These are phyloP conservation scores for Papilio demoleus DNA, from an alignment of 2,888 invertebrate species.

Conservation along the genomic window DNA sequence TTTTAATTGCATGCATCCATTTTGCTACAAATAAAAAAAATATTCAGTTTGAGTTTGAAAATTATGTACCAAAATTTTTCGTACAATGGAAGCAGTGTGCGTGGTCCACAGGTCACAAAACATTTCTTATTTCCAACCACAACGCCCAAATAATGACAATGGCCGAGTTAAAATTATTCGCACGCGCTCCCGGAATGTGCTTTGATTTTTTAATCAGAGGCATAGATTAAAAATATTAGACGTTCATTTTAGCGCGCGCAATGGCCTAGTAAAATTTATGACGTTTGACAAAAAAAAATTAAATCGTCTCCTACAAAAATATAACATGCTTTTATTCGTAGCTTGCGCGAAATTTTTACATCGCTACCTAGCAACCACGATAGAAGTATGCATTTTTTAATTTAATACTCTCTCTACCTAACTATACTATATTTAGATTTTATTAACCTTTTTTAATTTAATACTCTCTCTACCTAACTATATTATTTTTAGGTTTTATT, in stretches of 20 bases:
- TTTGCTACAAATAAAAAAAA: too few relatives aligned
- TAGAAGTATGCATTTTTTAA: too few relatives aligned
- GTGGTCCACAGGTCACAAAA: slow-evolving; percentile 29
- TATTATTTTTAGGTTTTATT: too few relatives aligned
- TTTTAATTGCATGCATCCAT: too few relatives aligned
- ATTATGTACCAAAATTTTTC: not conserved
- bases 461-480: too few relatives aligned
- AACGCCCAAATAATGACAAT: slow-evolving; percentile 36
- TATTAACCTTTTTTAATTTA: too few relatives aligned
- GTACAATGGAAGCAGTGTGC: slow-evolving; percentile 22
- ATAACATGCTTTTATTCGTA: slow-evolving; percentile 1
- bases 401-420: too few relatives aligned
- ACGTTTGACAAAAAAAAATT: slow-evolving; percentile 14
- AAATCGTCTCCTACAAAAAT: not conserved
- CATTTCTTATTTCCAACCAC: slow-evolving; percentile 33
- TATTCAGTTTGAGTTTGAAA: not conserved
- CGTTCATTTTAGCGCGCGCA: slow-evolving; percentile 31
- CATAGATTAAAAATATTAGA: slow-evolving; percentile 40
- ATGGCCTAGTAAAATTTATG: slow-evolving; percentile 28
- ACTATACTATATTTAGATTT: too few relatives aligned
- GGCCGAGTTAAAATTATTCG: slow-evolving; percentile 48
- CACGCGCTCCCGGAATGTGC: slow-evolving; percentile 48
- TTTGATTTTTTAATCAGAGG: slow-evolving; percentile 48
- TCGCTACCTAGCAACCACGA: too few relatives aligned
- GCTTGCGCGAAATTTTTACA: too few relatives aligned